Conservation (phyloP, 2,888 invertebrate species). For the Clunio marinus region DNA sequence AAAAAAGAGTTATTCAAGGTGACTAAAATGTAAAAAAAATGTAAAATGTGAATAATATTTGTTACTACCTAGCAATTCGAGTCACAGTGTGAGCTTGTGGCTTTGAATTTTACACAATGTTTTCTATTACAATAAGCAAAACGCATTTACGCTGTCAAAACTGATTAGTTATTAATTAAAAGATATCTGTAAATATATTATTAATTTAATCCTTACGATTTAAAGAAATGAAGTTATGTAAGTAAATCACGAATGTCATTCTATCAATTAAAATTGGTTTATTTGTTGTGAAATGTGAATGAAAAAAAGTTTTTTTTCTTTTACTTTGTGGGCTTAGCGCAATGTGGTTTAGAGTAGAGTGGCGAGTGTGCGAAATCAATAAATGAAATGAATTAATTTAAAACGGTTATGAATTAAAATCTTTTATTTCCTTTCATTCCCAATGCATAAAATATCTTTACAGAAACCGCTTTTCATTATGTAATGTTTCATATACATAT, state of each 20-base stretch:
- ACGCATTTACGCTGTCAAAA: constrained; percentile 36
- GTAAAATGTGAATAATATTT: constrained; percentile 1
- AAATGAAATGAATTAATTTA: constrained; percentile 33
- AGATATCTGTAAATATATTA: constrained; percentile 28
- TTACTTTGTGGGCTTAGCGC: background rate
- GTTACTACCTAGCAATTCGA: no score
- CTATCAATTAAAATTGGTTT: constrained; percentile 28
- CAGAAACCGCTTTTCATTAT: constrained; percentile 33
- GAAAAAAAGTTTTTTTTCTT: background rate
- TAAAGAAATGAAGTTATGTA: constrained; percentile 17
- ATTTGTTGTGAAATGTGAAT: background rate
- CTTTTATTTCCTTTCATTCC: background rate
- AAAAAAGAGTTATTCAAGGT: constrained; percentile 4
- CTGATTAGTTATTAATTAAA: constrained; percentile 31
- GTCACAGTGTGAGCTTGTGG: constrained; percentile 2
- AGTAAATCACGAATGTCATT: constrained; percentile 36
- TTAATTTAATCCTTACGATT: constrained; percentile 7
- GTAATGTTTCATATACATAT: constrained; percentile 13
- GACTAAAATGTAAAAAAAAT: background rate
- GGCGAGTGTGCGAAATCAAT: constrained; percentile 16
- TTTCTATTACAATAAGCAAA: constrained; percentile 13
- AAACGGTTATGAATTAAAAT: constrained; percentile 18
- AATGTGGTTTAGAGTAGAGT: constrained; percentile 6
- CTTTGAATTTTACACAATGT: background rate
- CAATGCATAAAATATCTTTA: background rate